Evolutionary conservation across 2,888 invertebrate genomes (phyloP).

Genomic region (Proisotoma minuta): DNA sequence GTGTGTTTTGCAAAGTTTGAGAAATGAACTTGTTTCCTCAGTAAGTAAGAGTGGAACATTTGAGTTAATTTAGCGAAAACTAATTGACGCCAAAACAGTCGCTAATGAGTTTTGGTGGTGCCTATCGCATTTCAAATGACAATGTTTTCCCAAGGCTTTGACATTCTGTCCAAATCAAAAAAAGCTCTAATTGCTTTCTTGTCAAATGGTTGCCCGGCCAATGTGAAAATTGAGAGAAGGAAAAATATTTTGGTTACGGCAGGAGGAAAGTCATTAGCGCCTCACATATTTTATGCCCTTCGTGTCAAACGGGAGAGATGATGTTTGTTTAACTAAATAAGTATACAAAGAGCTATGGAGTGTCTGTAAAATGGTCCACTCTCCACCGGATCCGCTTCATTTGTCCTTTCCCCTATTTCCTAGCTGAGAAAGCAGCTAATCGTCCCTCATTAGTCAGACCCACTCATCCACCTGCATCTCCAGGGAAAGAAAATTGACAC

Average conservation of each 20-base stretch:
- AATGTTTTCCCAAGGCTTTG: conserved; percentile 42
- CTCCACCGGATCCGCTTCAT: conserved; percentile 10
- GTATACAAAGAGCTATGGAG: neutral
- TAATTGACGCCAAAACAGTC: conserved; percentile 43
- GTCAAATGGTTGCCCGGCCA: conserved; percentile 48
- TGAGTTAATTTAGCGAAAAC: conserved; percentile 44
- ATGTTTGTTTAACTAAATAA: neutral
- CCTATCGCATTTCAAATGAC: conserved; percentile 43
- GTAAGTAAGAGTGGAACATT: neutral
- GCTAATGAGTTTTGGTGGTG: conserved; percentile 43
- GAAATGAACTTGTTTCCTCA: conserved; percentile 14
- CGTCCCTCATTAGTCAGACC: conserved; percentile 11
- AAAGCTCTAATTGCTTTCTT: conserved; percentile 48
- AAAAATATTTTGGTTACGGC: conserved; percentile 47
- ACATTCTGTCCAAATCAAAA: conserved; percentile 36
- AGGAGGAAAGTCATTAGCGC: conserved; percentile 46
- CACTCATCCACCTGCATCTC: conserved; percentile 10
- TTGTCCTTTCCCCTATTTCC: conserved; percentile 8
- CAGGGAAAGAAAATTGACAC: neutral
- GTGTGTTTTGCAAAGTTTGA: neutral
- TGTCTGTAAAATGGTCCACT: conserved; percentile 1
- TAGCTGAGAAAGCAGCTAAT: neutral
- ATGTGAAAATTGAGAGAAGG: conserved; percentile 46
- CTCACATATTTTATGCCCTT: conserved; percentile 43
- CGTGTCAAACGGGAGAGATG: neutral